Conservation (phyloP, 2,797 vertebrate species). For the Etheostoma perlongum region DNA sequence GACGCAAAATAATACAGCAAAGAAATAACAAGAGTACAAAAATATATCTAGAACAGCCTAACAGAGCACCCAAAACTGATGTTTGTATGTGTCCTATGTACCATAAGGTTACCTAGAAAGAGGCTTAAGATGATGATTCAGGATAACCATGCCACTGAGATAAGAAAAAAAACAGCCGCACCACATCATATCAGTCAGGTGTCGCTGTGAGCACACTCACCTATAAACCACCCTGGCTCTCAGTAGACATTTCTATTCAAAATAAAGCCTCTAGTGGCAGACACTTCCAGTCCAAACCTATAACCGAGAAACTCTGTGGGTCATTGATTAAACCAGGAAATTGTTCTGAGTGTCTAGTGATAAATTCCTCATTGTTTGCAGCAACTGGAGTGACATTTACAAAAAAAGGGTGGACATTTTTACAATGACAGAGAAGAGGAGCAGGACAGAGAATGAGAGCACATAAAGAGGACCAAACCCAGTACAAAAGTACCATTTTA, state of each 20-base stretch:
- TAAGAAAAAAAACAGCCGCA: conserved; percentile 12
- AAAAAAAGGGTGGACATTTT: conserved; percentile 5
- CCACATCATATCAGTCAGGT: conserved; percentile 7
- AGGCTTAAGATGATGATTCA: conserved; percentile 30
- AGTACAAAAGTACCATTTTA: too few species aligned
- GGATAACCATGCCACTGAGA: conserved; percentile 10
- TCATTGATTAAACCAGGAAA: conserved; percentile 27
- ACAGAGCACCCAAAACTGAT: conserved; percentile 36
- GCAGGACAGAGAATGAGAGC: conserved; percentile 7
- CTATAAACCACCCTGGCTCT: conserved; percentile 15
- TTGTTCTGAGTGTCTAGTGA: conserved; percentile 8
- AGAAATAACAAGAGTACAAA: conserved; percentile 61
- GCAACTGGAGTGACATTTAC: conserved; percentile 12
- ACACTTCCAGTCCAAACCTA: conserved; percentile 28
- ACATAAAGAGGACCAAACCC: not conserved
- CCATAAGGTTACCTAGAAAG: conserved; percentile 45
- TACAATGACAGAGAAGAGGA: conserved; percentile 12
- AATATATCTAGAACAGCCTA: conserved; percentile 54
- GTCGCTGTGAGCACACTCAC: conserved; percentile 1
- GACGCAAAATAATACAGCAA: conserved; percentile 69
- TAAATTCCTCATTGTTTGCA: conserved; percentile 42
- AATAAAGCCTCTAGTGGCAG: conserved; percentile 12
- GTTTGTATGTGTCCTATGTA: conserved; percentile 22
- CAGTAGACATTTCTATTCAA: conserved; percentile 30
- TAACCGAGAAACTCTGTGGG: conserved; percentile 30